These are phyloP conservation scores for Tamandua tetradactyla DNA, from an alignment of 2,797 vertebrate species.

Conservation along the genomic window DNA sequence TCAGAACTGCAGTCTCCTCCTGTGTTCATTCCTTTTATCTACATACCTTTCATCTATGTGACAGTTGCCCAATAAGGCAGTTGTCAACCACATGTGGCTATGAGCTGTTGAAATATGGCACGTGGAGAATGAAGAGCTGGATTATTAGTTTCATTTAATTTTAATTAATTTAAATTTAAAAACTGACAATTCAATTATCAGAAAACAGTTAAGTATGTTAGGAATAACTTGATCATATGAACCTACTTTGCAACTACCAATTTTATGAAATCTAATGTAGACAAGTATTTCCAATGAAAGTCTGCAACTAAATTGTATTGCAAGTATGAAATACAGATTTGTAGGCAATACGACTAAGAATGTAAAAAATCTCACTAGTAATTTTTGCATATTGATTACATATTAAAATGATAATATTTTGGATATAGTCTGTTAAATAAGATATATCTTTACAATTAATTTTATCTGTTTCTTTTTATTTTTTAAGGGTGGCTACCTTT, in stretches of 20 bases:
- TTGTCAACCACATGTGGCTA: too few species aligned
- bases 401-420: constrained; percentile 18
- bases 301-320: not conserved
- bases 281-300: constrained; percentile 9
- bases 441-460: not conserved
- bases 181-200: not conserved
- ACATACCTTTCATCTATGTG: not conserved
- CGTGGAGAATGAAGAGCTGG: not conserved
- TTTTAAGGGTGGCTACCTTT: not conserved
- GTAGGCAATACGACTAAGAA: not conserved
- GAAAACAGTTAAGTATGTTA: not conserved
- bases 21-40: not conserved
- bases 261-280: not conserved
- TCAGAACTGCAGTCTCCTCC: not conserved
- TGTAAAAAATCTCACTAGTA: not conserved
- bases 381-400: not conserved
- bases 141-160: not conserved
- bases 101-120: not conserved
- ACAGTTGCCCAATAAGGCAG: not conserved
- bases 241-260: not conserved
- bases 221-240: not conserved
- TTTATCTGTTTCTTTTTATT: not conserved
- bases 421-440: not conserved
- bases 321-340: not conserved
- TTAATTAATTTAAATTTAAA: not conserved